Percentiles rank a stretch among this genome's conserved stretches.
Conservation (phyloP, 2,888 invertebrate species). For the Anoncus sp. region DNA sequence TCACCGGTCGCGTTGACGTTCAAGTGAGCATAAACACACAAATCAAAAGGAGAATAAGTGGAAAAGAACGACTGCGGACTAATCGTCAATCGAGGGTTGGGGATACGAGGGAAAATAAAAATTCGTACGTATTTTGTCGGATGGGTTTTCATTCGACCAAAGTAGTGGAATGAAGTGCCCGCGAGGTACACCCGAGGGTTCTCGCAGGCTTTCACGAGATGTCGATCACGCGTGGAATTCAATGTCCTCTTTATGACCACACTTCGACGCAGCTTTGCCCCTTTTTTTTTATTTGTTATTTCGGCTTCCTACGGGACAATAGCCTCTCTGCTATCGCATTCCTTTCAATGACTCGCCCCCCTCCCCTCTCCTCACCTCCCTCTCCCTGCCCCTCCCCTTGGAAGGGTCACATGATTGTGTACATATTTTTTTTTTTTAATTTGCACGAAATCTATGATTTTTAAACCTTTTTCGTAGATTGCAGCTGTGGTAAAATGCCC, state of each 20-base stretch:
- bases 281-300: constrained; percentile 48
- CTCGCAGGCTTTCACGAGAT: constrained; percentile 11
- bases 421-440: too few relatives aligned
- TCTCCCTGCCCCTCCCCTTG: too few relatives aligned
- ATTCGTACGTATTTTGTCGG: constrained; percentile 32
- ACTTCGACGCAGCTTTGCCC: constrained; percentile 32
- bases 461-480: constrained; percentile 80
- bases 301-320: constrained; percentile 26
- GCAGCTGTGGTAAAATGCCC: constrained; percentile 83
- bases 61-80: background rate
- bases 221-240: constrained; percentile 42
- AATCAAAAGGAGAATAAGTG: background rate
- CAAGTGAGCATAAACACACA: background rate
- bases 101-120: constrained; percentile 10
- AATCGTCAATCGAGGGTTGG: constrained; percentile 17
- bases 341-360: constrained; percentile 1
- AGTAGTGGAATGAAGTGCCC: constrained; percentile 39
- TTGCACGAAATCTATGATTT: background rate
- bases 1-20: background rate
- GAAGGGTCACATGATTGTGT: too few relatives aligned
- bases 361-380: too few relatives aligned
- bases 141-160: constrained; percentile 33
- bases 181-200: constrained; percentile 3
- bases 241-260: constrained; percentile 29
- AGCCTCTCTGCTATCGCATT: constrained; percentile 7